phyloP scores from a whole-genome alignment of 2,797 vertebrate species.

The Xyrichtys novacula region DNA sequence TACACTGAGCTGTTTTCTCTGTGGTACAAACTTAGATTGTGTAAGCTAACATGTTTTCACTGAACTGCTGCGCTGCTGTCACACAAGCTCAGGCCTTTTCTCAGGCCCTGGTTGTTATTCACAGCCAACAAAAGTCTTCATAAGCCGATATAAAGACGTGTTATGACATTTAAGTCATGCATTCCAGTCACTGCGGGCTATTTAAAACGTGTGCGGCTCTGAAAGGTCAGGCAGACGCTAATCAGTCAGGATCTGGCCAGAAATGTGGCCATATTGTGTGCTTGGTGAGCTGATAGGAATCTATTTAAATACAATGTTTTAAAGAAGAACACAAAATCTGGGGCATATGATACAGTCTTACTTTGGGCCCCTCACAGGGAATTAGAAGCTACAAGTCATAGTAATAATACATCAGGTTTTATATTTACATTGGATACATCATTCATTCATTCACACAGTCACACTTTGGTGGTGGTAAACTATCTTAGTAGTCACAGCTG shows the following conservation, averaged over 20 bases:
- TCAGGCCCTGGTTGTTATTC: constrained; percentile 26
- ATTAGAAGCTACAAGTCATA: not conserved
- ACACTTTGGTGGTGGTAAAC: too few species aligned
- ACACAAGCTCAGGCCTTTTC: constrained; percentile 23
- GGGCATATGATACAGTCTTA: too few species aligned
- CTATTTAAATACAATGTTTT: not conserved
- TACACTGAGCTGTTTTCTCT: constrained; percentile 1
- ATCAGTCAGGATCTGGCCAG: constrained; percentile 33
- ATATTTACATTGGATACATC: too few species aligned
- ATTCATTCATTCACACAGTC: too few species aligned
- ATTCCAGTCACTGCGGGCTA: constrained; percentile 40
- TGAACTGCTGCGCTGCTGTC: not conserved
- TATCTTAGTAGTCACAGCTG: too few species aligned
- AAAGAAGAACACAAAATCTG: too few species aligned
- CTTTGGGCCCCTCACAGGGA: not conserved
- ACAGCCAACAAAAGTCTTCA: constrained; percentile 26
- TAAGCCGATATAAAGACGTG: constrained; percentile 39
- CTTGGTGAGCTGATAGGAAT: not conserved
- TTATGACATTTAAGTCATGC: constrained; percentile 63
- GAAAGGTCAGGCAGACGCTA: constrained; percentile 62
- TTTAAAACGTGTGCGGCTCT: constrained; percentile 42
- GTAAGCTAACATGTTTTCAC: constrained; percentile 20
- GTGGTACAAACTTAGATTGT: constrained; percentile 22
- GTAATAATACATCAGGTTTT: too few species aligned
- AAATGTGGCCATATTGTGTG: constrained; percentile 5